Base-by-base conservation (phyloP, 2,113 vertebrate species). In the Mus musculus region DNA sequence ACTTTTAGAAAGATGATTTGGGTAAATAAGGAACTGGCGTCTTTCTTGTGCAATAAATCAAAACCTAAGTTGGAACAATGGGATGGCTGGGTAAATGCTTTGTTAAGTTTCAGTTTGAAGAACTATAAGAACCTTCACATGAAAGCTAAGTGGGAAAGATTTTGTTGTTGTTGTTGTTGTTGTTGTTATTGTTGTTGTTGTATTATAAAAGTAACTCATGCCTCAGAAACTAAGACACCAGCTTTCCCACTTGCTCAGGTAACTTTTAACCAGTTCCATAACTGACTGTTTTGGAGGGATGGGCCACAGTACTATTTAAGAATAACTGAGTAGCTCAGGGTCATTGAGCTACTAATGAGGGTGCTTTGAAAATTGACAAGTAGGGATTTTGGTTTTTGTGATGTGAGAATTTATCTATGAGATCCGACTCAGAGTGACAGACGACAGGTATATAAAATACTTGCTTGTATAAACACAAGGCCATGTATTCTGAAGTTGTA, bases 171-270 rank as follows among this genome's bases (percentile, higher is more conserved):
- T 86, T 91, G 61, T 42, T 91, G 67, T 69, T 69, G 2, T 7
- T 88, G 33, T 49, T 52, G 67, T 61, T 76, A 56, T 86, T 91
- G 61, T 42, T 91, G 61, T 42, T 91, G 67, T 69, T 69, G 2
- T 7, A 6, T 14, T 91, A 22, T 33, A 39, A 11, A 95, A 91
- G 0, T 36, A 91, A 19, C 52, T 72, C 71, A 76, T 52, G 13
- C 76, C 94, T 97, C 86, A 91, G 54, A 95, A 88, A 63, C 61
- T 13, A 67, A 67, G 65, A 33, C 65, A 56, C 3, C 9, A 59
- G 16, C 46, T 78, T 52, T 17, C 28, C 30, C 33, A 12, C 33
- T 67, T 93, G 54, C 3, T 71, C 11, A 56, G 17, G 5, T 87
- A 63, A 82, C 7, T 8, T 59, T 22, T 63, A 28, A 49, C 59